Evolutionary conservation across 1,140 invertebrate species (phyloP), one percentile per base, ranked within the genome.

Genomic region (Bemisia tabaci): DNA sequence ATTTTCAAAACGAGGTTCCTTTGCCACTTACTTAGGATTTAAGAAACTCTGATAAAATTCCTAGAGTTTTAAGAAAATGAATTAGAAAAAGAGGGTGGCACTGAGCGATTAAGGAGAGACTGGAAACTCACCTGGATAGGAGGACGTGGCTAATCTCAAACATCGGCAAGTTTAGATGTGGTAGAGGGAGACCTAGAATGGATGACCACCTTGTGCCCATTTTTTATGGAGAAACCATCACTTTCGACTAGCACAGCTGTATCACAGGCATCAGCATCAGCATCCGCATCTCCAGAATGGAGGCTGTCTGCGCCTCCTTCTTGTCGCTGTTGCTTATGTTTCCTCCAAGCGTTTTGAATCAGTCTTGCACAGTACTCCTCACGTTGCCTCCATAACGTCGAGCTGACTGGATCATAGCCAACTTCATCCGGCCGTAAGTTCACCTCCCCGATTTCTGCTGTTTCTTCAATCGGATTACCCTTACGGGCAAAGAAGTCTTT

Each of bases 401-500:
- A 94, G 68, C 90, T 94, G 59, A 97, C 90, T 21, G 90, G 91
- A 75, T 94, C 90, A 78, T 97, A 97, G 68, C 91, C 91, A 25
- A 85, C 84, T 73, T 92, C 87, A 72, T 91, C 92, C 21, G 89
- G 88, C 70, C 88, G 78, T n/a, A 82, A 82, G 66, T 84, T 79
- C 61, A 91, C 73, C 67, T 74, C 91, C 75, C 92, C 90, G 65
- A 82, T 85, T 75, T 94, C 91, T 17, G 84, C 89, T 48, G 93
- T 85, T 75, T 94, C 92, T 73, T 92, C 91, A 70, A 94, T 92
- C 1, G 91, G 90, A 80, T 94, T 94, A 71, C 69, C 82, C 77
- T 97, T 98, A 64, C 94, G 83, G 64, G 92, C 94, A 77, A 98
- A 95, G 82, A 97, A 98, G 84, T 97, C 94, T 75, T 92, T 92